Base-by-base conservation (phyloP, 2,113 vertebrate genomes). In the Eulemur macaco region DNA sequence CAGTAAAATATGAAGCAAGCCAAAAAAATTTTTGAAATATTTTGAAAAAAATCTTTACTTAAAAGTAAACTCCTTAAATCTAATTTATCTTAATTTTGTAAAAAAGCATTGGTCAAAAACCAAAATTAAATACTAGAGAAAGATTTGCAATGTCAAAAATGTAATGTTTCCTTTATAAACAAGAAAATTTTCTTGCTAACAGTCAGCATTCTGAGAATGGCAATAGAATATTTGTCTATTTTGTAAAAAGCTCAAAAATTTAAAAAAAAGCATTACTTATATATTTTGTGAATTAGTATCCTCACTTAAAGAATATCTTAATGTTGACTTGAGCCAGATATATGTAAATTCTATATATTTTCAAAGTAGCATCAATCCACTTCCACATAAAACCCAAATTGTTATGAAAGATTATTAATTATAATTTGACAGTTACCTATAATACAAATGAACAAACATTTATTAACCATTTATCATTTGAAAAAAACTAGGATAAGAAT, bases 51-150 rank as follows among this genome's bases (percentile, higher is more conserved):
- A 6, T 84, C 37, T 60, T 97, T 17, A 52, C 14, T 97, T 54
- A 95, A 96, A 95, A 68, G 8, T 66, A 97, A 93, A 95, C 39
- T 93, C 54, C 10, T 86, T 73, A 96, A 87, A 29, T 87, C 8
- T 97, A 84, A 74, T 18, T 29, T 50, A 50, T 66, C n/a, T 66
- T 39, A 68, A 21, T 66, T 76, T 97, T 77, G 64, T 66, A 94
- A 86, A 97, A 96, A 96, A 95, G n/a, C 63, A 96, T 87, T 86
- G 83, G 42, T 93, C 97, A 97, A 96, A 47, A 96, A 45, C 60
- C n/a, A 97, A 97, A 93, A 97, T 47, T 86, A 97, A 97, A 21
- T 6, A 94, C 56, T 52, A 96, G 91, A 94, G 39, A 18, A 95
- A 39, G 17, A 94, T 92, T 91, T 92, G 31, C 10, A 94, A 94